These are phyloP conservation scores for Diuraphis noxia DNA, from an alignment of 1,140 invertebrate species.

Conservation along the genomic window DNA sequence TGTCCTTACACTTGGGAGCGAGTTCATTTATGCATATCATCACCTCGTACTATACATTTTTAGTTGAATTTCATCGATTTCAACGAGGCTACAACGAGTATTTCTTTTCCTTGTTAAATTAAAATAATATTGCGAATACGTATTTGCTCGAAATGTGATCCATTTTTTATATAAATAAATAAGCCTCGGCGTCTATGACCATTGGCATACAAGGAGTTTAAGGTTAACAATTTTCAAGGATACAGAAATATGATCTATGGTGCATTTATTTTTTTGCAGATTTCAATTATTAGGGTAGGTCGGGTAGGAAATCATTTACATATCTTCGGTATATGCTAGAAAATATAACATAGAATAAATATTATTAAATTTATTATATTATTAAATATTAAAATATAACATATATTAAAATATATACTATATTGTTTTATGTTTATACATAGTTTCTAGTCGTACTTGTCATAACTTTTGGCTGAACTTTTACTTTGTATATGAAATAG, in stretches of 20 bases:
- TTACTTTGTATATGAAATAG: neutral
- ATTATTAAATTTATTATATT: too few relatives aligned
- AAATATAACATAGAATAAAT: too few relatives aligned
- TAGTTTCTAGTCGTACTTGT: neutral
- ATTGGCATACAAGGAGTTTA: too few relatives aligned
- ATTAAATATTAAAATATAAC: too few relatives aligned
- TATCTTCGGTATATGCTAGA: too few relatives aligned
- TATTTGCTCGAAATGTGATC: neutral
- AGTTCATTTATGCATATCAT: neutral
- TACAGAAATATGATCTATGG: too few relatives aligned
- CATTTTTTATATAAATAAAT: too few relatives aligned
- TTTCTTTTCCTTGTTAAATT: neutral
- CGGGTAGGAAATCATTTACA: too few relatives aligned
- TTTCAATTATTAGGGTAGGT: too few relatives aligned
- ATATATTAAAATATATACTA: neutral
- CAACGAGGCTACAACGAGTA: neutral
- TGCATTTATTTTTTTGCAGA: too few relatives aligned
- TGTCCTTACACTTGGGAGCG: neutral
- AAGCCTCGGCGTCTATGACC: too few relatives aligned
- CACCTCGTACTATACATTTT: neutral
- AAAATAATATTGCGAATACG: neutral
- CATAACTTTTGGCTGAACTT: neutral
- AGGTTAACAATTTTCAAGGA: too few relatives aligned
- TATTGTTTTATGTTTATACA: neutral
- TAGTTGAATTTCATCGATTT: neutral